A percentile compares a stretch with the other conserved stretches of the same genome.
Conservation (phyloP, 2,888 invertebrate genomes). For the Cheilosia urbana region DNA sequence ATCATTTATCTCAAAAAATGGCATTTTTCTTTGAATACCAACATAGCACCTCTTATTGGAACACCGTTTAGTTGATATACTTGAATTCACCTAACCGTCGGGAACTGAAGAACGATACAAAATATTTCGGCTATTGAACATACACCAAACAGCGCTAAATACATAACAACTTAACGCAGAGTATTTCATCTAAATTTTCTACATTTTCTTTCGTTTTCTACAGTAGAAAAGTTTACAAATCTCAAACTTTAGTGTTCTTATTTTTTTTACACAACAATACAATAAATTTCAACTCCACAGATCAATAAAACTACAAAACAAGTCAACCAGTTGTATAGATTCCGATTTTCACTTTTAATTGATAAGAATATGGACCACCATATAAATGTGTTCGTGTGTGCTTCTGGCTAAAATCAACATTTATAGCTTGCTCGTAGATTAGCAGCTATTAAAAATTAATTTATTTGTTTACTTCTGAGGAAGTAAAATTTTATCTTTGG, state of each 20-base stretch:
- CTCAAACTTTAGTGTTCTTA: neutral
- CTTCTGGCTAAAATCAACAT: neutral
- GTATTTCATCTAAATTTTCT: conserved; percentile 6
- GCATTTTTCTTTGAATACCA: too few relatives aligned
- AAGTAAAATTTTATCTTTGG: neutral
- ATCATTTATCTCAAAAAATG: too few relatives aligned
- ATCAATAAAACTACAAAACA: conserved; percentile 3
- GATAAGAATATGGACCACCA: conserved; percentile 10
- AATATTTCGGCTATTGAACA: neutral
- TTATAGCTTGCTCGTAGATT: neutral
- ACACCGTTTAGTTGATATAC: too few relatives aligned
- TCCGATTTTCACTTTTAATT: neutral
- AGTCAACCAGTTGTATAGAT: neutral
- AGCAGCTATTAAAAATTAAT: neutral
- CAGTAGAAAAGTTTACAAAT: neutral
- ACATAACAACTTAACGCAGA: conserved; percentile 4
- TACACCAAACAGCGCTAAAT: neutral
- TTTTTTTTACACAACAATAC: neutral
- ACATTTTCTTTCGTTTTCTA: neutral
- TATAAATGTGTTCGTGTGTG: neutral
- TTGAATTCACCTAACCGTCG: neutral
- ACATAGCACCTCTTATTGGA: too few relatives aligned
- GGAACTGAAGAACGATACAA: neutral
- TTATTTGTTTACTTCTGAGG: neutral
- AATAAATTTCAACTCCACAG: conserved; percentile 3